These are phyloP conservation scores for Heliconius hortense DNA, from an alignment of 2,888 invertebrate species.

Conservation along the genomic window DNA sequence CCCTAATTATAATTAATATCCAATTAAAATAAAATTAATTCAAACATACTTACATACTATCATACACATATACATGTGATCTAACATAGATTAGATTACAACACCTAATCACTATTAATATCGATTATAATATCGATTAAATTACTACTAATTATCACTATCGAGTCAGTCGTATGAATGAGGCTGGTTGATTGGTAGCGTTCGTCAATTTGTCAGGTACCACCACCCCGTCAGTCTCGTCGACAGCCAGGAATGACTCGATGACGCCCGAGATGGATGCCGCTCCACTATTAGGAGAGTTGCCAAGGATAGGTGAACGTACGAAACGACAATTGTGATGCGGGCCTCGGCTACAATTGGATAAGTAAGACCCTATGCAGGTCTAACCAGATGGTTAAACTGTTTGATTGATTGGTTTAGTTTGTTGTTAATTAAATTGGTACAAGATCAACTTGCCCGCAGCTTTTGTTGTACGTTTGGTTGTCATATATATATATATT, in stretches of 20 bases:
- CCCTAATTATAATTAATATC: neutral
- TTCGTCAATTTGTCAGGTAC: slow-evolving; percentile 76
- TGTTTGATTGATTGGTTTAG: slow-evolving; percentile 23
- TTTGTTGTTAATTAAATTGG: slow-evolving; percentile 17
- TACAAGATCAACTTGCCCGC: slow-evolving; percentile 8
- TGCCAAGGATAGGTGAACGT: slow-evolving; percentile 77
- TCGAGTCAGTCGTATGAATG: slow-evolving; percentile 40
- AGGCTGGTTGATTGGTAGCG: slow-evolving; percentile 49
- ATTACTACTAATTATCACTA: neutral
- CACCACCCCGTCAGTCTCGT: slow-evolving; percentile 75
- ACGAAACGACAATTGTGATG: slow-evolving; percentile 75
- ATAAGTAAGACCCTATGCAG: slow-evolving; percentile 50
- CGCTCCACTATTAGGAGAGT: slow-evolving; percentile 76
- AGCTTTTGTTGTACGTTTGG: slow-evolving; percentile 2
- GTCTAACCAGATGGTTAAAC: slow-evolving; percentile 22
- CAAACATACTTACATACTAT: too few species aligned
- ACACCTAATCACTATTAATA: neutral
- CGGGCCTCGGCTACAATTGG: slow-evolving; percentile 70
- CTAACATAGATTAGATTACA: neutral
- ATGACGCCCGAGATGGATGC: slow-evolving; percentile 78
- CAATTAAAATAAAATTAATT: neutral
- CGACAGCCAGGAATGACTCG: slow-evolving; percentile 75
- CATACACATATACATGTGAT: neutral
- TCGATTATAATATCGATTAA: neutral
- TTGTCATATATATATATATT: neutral